Evolutionary conservation across 2,888 invertebrate species (phyloP), one percentile per base, ranked within the genome.

Genomic region (Sarcophaga carnaria): DNA sequence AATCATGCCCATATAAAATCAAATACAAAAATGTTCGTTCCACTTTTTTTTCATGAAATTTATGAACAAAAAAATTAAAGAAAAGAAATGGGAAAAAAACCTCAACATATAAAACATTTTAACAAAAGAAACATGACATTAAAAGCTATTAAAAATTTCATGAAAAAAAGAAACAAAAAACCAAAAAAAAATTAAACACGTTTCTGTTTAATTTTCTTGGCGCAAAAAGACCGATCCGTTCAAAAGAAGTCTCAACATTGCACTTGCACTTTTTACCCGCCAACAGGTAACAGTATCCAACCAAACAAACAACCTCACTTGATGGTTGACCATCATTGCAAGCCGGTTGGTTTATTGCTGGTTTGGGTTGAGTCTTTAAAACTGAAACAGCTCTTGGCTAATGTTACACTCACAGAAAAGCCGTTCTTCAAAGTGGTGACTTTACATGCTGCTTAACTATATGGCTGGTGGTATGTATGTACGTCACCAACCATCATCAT

Each of bases 211-310:
- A 60, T 14, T 71, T 67, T 76, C 37, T 77, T 78, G 78, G 59
- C 54, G 66, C 72, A 59, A 11, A 71, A 37, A 60, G 2, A 0
- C 11, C 2, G 49, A 49, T 0, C 12, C 37, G 8, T 37, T 14
- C 4, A 54, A 72, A 80, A 63, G 77, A 37, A 37, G 77, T 75
- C 77, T 64, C 22, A 62, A 69, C 74, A 54, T 54, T 87, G 84
- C 81, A 84, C 84, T 84, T 84, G 84, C 87, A 84, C 83, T 83
- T 83, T 81, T 70, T 78, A 67, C 45, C 49, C 6, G 59, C 22
- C 37, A 47, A 22, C 22, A 20, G n/a, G 45, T 67, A n/a, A 67
- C 12, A 47, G 25, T 37, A 54, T 14, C 54, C 20, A 80, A 59
- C 10, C 62, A 72, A 49, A 22, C 62, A 69, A 66, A 14, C 17